Evolutionary conservation across 2,888 invertebrate genomes (phyloP).

Genomic region (Caradrina clavipalpis): DNA sequence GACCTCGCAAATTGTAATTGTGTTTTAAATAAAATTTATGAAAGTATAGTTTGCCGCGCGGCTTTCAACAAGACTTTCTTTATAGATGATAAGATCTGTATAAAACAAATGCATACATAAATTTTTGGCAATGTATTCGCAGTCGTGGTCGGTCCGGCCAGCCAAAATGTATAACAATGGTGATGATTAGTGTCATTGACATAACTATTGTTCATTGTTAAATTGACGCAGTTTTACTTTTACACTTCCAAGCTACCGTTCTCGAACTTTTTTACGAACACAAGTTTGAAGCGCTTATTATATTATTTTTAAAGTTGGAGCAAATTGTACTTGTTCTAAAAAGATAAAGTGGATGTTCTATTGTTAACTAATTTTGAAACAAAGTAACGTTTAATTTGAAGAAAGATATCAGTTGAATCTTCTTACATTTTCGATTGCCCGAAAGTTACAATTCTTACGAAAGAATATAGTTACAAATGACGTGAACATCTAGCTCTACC

Average conservation of each 20-base stretch:
- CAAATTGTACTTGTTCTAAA: slow-evolving; percentile 9
- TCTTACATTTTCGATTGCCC: neutral
- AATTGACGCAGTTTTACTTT: slow-evolving; percentile 65
- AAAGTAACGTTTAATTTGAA: neutral
- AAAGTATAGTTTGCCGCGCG: slow-evolving; percentile 23
- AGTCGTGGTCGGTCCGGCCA: slow-evolving; percentile 45
- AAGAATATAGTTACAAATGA: too few species aligned
- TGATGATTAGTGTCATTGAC: slow-evolving; percentile 67
- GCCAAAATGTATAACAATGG: slow-evolving; percentile 67
- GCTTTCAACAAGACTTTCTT: slow-evolving; percentile 56
- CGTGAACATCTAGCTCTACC: neutral
- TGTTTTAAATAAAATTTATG: slow-evolving; percentile 26
- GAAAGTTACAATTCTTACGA: neutral
- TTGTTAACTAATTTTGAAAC: neutral
- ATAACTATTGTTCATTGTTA: slow-evolving; percentile 73
- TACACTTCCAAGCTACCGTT: slow-evolving; percentile 29
- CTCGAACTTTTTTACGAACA: slow-evolving; percentile 22
- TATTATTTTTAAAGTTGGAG: neutral
- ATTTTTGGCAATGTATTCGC: slow-evolving; percentile 59
- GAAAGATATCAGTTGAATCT: neutral
- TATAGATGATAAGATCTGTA: slow-evolving; percentile 62
- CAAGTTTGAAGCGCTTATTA: slow-evolving; percentile 14
- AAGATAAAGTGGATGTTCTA: neutral
- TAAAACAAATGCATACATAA: slow-evolving; percentile 20
- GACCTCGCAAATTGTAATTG: slow-evolving; percentile 28